phyloP scores from a whole-genome alignment of 2,797 vertebrate genomes.

The Manis javanica region DNA sequence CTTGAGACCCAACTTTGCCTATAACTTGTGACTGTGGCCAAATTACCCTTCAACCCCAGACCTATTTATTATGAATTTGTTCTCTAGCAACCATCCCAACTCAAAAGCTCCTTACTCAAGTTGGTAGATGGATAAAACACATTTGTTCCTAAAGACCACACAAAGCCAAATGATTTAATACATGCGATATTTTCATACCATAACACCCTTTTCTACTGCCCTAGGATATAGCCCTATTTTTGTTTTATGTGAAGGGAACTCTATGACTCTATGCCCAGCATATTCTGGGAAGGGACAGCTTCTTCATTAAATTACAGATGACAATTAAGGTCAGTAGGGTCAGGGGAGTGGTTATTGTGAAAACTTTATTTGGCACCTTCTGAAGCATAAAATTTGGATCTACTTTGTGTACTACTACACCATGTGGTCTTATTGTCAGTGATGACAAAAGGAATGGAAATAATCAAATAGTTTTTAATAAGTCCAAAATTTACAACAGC shows the following conservation, averaged over 20 bases:
- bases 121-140: conserved; percentile 30
- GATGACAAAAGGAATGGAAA: neutral
- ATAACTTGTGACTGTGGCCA: conserved; percentile 34
- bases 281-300: neutral
- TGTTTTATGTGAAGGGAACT: neutral
- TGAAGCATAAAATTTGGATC: neutral
- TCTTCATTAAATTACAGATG: neutral
- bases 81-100: conserved; percentile 35
- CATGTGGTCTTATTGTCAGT: neutral
- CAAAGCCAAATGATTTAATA: conserved; percentile 12
- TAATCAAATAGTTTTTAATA: conserved; percentile 2
- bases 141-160: conserved; percentile 19
- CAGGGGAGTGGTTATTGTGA: neutral
- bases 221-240: neutral
- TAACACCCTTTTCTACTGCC: neutral
- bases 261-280: neutral
- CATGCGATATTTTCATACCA: neutral
- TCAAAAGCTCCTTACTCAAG: conserved; percentile 1
- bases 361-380: neutral
- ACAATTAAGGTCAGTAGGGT: neutral
- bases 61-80: conserved; percentile 32
- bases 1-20: conserved; percentile 5
- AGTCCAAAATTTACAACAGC: neutral
- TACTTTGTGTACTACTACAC: neutral
- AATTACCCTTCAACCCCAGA: neutral